phyloP scores from a whole-genome alignment of 2,888 invertebrate genomes.

The Petrolisthes manimaculis region DNA sequence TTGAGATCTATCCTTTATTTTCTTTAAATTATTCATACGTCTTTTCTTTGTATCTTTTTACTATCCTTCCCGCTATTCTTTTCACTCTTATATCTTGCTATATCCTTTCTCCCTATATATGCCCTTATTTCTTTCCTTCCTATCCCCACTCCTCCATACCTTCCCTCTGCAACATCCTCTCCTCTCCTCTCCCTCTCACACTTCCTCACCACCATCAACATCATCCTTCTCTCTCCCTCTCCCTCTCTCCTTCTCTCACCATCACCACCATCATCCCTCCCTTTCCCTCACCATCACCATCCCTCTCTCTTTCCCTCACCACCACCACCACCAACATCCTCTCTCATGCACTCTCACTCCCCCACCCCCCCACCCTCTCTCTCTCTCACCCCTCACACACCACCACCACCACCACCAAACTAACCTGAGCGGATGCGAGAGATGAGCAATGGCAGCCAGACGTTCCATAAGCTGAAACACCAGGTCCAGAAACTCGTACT shows the following conservation, averaged over 20 bases:
- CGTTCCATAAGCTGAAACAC: constrained; percentile 79
- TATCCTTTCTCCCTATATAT: too few species aligned
- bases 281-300: not conserved
- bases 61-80: too few species aligned
- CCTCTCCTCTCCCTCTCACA: too few species aligned
- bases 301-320: not conserved
- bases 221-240: not conserved
- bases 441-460: constrained; percentile 77
- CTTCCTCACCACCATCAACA: too few species aligned
- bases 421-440: constrained; percentile 76
- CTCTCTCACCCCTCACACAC: constrained; percentile 12
- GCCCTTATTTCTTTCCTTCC: too few species aligned
- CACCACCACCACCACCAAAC: not conserved
- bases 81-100: too few species aligned
- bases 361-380: not conserved
- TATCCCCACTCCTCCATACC: too few species aligned
- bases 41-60: too few species aligned
- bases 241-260: not conserved
- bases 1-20: too few species aligned
- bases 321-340: not conserved
- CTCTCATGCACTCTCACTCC: not conserved
- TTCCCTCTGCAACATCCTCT: too few species aligned
- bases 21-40: too few species aligned
- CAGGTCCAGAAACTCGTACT: constrained; percentile 81
- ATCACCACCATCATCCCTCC: not conserved